Evolutionary conservation across 2,797 vertebrate genomes (phyloP).

Genomic region (Oreochromis mossambicus): DNA sequence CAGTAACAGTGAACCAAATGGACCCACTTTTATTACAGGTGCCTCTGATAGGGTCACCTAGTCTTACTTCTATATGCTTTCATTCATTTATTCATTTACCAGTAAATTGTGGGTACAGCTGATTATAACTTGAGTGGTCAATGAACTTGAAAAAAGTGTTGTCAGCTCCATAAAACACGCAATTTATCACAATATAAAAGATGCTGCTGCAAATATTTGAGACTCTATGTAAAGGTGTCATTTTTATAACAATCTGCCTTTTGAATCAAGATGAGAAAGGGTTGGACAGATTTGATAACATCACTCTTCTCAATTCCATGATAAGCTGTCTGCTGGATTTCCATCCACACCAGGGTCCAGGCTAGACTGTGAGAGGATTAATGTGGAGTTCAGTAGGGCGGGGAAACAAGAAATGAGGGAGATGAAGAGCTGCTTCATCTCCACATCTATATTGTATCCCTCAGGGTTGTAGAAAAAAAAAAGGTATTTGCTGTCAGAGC

Average conservation of each 20-base stretch:
- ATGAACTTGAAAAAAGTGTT: not conserved
- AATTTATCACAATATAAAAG: not conserved
- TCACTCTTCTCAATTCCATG: not conserved
- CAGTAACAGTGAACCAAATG: constrained; percentile 10
- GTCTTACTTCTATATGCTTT: not conserved
- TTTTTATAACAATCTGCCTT: not conserved
- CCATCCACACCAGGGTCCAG: not conserved
- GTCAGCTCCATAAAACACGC: not conserved
- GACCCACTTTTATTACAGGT: not conserved
- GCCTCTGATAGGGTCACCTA: not conserved
- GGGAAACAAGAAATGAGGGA: not conserved
- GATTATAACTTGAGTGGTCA: not conserved
- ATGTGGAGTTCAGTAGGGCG: constrained; percentile 2
- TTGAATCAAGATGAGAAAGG: not conserved
- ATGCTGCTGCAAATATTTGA: not conserved
- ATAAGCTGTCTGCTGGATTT: constrained; percentile 4
- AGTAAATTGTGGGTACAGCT: not conserved
- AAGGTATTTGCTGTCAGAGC: not conserved
- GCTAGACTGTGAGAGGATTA: not conserved
- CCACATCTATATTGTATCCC: constrained; percentile 29
- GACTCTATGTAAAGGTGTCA: not conserved
- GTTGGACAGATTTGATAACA: not conserved
- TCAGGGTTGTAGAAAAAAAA: not conserved
- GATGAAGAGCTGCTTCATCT: constrained; percentile 26
- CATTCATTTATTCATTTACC: not conserved